Evolutionary conservation across 2,113 vertebrate genomes (phyloP).

Genomic region (Bothrops jararaca): DNA sequence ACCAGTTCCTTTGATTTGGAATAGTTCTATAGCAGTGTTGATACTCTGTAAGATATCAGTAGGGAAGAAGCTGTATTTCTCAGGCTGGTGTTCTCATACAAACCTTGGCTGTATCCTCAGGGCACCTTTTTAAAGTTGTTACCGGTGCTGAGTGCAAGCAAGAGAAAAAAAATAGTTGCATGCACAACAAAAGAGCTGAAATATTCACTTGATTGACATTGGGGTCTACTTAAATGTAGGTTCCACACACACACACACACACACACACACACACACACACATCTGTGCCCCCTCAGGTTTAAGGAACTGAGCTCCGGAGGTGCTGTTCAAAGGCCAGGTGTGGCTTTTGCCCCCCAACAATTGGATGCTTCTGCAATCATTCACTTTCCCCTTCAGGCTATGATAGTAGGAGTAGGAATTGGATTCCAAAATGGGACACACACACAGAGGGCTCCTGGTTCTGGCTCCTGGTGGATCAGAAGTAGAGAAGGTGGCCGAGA

Average conservation of each 20-base stretch:
- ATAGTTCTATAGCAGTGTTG: background rate
- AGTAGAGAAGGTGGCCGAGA: too few relatives aligned
- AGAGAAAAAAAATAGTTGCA: background rate
- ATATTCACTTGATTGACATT: background rate
- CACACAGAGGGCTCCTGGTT: too few relatives aligned
- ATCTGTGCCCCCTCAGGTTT: background rate
- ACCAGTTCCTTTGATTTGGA: background rate
- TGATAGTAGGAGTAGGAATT: background rate
- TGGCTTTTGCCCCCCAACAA: background rate
- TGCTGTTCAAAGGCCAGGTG: background rate
- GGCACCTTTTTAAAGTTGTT: background rate
- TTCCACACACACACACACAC: background rate
- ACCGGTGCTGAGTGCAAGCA: background rate
- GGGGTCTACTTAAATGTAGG: background rate
- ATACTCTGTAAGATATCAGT: background rate
- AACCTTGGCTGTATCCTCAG: background rate
- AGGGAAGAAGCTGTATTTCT: background rate
- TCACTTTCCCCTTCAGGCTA: background rate
- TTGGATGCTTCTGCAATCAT: background rate
- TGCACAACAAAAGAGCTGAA: background rate
- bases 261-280: too few relatives aligned
- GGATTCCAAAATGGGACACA: background rate
- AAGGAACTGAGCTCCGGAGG: background rate
- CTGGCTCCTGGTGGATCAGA: too few relatives aligned
- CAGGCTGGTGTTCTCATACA: background rate